Evolutionary conservation across 2,113 vertebrate genomes (phyloP).

Genomic region (Herpetotheres cachinnans): DNA sequence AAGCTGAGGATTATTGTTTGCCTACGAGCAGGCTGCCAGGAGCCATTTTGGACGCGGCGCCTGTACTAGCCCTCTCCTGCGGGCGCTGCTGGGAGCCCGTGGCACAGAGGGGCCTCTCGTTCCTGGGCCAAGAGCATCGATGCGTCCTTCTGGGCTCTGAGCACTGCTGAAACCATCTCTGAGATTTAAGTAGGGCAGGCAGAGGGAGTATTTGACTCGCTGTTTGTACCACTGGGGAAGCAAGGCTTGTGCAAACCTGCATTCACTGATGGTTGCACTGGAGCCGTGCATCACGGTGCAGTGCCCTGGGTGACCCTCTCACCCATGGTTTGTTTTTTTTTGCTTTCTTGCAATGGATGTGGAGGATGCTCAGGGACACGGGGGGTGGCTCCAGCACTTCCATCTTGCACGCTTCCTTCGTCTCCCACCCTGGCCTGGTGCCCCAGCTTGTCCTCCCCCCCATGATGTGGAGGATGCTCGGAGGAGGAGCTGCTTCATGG

Average conservation of each 20-base stretch:
- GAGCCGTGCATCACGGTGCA: rapidly evolving
- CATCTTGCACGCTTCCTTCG: rapidly evolving
- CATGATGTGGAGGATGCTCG: rapidly evolving
- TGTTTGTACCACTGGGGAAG: background rate
- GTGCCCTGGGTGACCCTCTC: background rate
- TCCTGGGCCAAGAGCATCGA: rapidly evolving
- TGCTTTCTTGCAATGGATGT: rapidly evolving
- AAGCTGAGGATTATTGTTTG: background rate
- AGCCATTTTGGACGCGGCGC: rapidly evolving
- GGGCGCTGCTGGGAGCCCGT: rapidly evolving
- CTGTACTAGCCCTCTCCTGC: background rate
- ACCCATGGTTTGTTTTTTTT: rapidly evolving
- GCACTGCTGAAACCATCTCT: rapidly evolving
- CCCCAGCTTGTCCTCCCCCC: rapidly evolving
- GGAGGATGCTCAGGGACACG: background rate
- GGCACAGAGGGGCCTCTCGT: rapidly evolving
- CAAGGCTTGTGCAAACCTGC: background rate
- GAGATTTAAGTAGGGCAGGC: background rate
- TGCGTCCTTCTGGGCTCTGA: rapidly evolving
- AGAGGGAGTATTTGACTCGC: rapidly evolving
- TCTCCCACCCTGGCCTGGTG: background rate
- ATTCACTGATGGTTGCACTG: rapidly evolving
- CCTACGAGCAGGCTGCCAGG: background rate
- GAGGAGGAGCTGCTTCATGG: background rate
- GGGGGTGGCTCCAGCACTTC: background rate